Conservation (phyloP, 2,797 vertebrate species). For the Enteromius argenteus region DNA sequence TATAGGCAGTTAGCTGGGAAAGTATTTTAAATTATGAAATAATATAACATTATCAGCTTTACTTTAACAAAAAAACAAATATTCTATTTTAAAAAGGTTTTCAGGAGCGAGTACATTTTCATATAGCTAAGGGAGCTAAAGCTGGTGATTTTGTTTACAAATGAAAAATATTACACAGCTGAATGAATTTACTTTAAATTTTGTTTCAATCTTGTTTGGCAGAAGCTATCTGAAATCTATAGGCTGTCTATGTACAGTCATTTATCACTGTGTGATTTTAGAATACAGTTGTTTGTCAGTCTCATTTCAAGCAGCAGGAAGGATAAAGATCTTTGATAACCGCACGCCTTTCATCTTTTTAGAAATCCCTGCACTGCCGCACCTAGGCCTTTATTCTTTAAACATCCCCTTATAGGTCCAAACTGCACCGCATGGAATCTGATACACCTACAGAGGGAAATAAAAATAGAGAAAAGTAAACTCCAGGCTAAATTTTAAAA, state of each 20-base stretch:
- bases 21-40: background rate
- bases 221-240: conserved; percentile 20
- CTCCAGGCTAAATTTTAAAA: conserved; percentile 64
- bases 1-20: background rate
- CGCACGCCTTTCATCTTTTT: conserved; percentile 66
- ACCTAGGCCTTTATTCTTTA: conserved; percentile 61
- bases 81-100: background rate
- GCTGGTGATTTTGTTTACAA: background rate
- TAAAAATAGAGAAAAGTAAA: conserved; percentile 51
- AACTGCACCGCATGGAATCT: conserved; percentile 60
- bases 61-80: background rate
- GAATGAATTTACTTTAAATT: conserved; percentile 18
- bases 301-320: conserved; percentile 61
- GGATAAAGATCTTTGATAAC: conserved; percentile 61
- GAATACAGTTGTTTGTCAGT: conserved; percentile 61
- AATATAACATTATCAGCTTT: background rate
- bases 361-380: conserved; percentile 57
- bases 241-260: conserved; percentile 50
- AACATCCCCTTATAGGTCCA: conserved; percentile 58
- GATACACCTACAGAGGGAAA: conserved; percentile 60
- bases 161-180: background rate
- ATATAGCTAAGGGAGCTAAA: background rate
- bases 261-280: conserved; percentile 60
- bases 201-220: background rate
- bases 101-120: background rate